phyloP scores from a whole-genome alignment of 2,888 invertebrate species.

The Sclerodermus sp. region DNA sequence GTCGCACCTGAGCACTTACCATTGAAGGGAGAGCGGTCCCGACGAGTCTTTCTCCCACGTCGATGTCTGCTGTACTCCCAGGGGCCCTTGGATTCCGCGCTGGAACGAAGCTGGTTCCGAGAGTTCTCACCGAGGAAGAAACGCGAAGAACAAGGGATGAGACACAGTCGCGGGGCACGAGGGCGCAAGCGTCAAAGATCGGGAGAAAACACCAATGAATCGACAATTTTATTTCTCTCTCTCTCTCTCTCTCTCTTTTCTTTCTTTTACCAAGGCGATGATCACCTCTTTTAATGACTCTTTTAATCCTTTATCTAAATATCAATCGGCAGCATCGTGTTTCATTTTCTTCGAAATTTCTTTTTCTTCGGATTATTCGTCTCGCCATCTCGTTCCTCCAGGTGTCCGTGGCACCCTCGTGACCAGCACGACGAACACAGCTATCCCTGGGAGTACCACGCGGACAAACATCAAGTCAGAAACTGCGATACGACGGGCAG shows the following conservation, averaged over 20 bases:
- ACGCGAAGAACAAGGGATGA: background rate
- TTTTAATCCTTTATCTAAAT: background rate
- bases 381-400: background rate
- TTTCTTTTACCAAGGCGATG: background rate
- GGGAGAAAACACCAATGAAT: slow-evolving; percentile 6
- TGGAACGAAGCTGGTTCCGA: slow-evolving; percentile 17
- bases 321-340: background rate
- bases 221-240: no score
- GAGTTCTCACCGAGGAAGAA: slow-evolving; percentile 4
- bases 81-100: slow-evolving; percentile 21
- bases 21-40: slow-evolving; percentile 19
- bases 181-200: slow-evolving; percentile 26
- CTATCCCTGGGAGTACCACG: slow-evolving; percentile 40
- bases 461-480: slow-evolving; percentile 56
- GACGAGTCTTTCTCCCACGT: slow-evolving; percentile 3
- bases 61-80: slow-evolving; percentile 24
- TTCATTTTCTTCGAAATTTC: background rate
- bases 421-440: slow-evolving; percentile 19
- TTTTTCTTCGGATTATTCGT: background rate
- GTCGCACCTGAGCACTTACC: slow-evolving; percentile 22
- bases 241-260: background rate
- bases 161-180: background rate
- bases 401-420: slow-evolving; percentile 20
- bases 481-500: slow-evolving; percentile 53
- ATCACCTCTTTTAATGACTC: background rate